A percentile compares a stretch with the other conserved stretches of the same genome.
phyloP scores from a whole-genome alignment of 2,888 invertebrate genomes.

The Seira musarum region DNA sequence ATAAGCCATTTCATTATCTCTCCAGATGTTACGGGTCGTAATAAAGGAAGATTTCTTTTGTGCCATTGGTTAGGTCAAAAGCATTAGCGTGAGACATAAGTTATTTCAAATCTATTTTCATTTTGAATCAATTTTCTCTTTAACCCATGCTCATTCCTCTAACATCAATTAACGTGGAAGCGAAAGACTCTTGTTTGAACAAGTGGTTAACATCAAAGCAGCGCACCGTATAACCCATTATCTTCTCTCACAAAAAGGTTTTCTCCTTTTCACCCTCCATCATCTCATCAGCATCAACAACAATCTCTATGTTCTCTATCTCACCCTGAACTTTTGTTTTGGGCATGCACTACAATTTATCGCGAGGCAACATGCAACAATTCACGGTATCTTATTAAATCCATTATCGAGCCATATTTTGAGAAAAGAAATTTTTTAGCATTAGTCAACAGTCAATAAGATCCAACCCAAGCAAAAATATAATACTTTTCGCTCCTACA shows the following conservation, averaged over 20 bases:
- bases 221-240: constrained; percentile 42
- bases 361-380: background rate
- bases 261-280: constrained; percentile 4
- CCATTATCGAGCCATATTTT: constrained; percentile 7
- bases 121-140: too few relatives aligned
- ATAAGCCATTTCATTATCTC: too few relatives aligned
- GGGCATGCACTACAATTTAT: background rate
- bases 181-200: constrained; percentile 53
- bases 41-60: too few relatives aligned
- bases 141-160: background rate
- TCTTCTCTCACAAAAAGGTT: constrained; percentile 17
- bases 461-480: too few relatives aligned
- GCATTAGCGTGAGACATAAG: too few relatives aligned
- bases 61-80: too few relatives aligned
- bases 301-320: constrained; percentile 19
- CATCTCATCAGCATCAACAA: background rate
- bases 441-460: background rate
- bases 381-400: background rate
- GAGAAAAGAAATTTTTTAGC: background rate
- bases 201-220: constrained; percentile 47
- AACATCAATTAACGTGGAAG: constrained; percentile 55
- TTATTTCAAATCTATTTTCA: too few relatives aligned
- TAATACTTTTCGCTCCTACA: too few relatives aligned
- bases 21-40: too few relatives aligned
- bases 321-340: constrained; percentile 4